Conservation (phyloP, 1,140 invertebrate genomes). For the Bombus haemorrhoidalis region DNA sequence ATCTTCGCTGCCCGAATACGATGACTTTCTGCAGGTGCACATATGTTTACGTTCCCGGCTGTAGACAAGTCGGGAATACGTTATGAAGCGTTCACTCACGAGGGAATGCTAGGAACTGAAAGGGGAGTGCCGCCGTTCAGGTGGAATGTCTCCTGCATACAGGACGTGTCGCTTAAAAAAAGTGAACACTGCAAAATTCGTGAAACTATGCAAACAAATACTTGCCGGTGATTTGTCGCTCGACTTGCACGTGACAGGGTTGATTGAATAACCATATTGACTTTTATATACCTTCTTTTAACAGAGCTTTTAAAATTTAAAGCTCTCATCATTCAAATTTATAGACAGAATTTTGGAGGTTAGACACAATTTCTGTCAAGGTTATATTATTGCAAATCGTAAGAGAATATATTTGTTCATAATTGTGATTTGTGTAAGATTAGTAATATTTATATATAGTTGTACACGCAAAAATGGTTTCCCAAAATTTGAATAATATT, state of each 20-base stretch:
- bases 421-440: neutral
- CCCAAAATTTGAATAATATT: neutral
- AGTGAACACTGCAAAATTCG: constrained; percentile 23
- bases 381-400: neutral
- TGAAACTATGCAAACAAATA: constrained; percentile 40
- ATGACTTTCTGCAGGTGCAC: constrained; percentile 50
- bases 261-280: too few relatives aligned
- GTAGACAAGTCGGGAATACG: constrained; percentile 41
- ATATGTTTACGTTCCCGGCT: constrained; percentile 43
- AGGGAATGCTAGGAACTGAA: constrained; percentile 35
- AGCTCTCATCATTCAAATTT: neutral
- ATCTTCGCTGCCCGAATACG: constrained; percentile 22
- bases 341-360: neutral
- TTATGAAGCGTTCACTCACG: constrained; percentile 15
- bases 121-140: constrained; percentile 29
- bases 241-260: neutral
- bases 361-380: neutral
- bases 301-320: neutral
- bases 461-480: neutral
- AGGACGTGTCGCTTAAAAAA: neutral
- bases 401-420: neutral
- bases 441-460: neutral
- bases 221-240: neutral
- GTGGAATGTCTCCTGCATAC: constrained; percentile 34
- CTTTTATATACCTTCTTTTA: neutral